Evolutionary conservation across 1,140 invertebrate species (phyloP).

Genomic region (Ectropis grisescens): DNA sequence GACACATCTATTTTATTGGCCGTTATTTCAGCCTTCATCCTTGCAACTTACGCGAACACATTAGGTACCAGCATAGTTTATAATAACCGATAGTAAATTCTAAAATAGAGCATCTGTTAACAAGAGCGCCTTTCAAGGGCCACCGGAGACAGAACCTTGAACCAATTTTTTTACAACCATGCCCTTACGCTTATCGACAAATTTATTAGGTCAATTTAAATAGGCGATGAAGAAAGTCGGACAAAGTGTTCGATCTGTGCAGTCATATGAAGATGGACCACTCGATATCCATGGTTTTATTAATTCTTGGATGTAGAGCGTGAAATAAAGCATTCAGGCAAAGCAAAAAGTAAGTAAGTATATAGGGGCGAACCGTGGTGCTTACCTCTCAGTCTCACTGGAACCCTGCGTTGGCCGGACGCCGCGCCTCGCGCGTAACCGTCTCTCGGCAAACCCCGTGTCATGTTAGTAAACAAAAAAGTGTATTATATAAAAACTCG

Average conservation of each 20-base stretch:
- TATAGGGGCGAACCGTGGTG: slow-evolving; percentile 45
- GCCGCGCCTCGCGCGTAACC: slow-evolving; percentile 7
- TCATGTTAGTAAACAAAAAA: slow-evolving; percentile 66
- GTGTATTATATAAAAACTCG: slow-evolving; percentile 53
- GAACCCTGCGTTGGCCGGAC: too few species aligned
- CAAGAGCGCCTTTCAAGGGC: too few species aligned
- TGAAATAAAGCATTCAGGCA: slow-evolving; percentile 55
- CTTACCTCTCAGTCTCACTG: slow-evolving; percentile 40
- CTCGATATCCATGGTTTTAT: slow-evolving; percentile 43
- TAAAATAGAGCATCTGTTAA: too few species aligned
- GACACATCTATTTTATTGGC: too few species aligned
- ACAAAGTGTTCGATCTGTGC: slow-evolving; percentile 22
- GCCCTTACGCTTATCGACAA: slow-evolving; percentile 18
- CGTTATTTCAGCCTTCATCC: too few species aligned
- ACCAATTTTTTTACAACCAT: slow-evolving; percentile 26
- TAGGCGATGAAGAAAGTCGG: slow-evolving; percentile 19
- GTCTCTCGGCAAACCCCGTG: slow-evolving; percentile 33
- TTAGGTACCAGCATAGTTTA: too few species aligned
- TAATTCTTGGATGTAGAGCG: slow-evolving; percentile 60
- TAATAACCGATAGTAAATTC: too few species aligned
- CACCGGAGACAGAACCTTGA: slow-evolving; percentile 24
- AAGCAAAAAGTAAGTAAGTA: slow-evolving; percentile 50
- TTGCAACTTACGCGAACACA: too few species aligned
- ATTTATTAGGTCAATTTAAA: slow-evolving; percentile 24
- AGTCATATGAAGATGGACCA: slow-evolving; percentile 12